These are phyloP conservation scores for Cossypha niveicapilla DNA, from an alignment of 2,797 vertebrate species.

Conservation along the genomic window DNA sequence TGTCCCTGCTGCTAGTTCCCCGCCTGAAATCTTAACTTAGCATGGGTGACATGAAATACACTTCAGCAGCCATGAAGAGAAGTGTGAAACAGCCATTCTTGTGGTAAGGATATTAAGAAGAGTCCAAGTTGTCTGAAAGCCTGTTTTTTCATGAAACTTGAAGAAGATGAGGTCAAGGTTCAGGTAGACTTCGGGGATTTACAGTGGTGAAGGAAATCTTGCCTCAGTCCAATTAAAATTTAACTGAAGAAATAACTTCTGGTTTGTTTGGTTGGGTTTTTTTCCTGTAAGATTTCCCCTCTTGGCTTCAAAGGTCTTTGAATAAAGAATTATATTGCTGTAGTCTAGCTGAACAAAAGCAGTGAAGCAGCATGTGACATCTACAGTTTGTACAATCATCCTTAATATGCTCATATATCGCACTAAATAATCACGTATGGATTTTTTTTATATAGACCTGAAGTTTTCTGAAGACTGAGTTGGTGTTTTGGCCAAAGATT, in stretches of 20 bases:
- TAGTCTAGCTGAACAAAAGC: neutral
- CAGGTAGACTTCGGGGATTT: neutral
- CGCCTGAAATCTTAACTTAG: neutral
- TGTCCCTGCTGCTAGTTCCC: neutral
- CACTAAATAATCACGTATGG: neutral
- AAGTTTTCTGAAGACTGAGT: neutral
- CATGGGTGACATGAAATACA: neutral
- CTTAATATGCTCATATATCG: neutral
- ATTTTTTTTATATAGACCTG: neutral
- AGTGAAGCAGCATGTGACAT: neutral
- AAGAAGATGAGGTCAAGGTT: constrained; percentile 8
- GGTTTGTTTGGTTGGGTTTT: neutral
- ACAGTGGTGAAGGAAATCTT: neutral
- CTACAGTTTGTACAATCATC: neutral
- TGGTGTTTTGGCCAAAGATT: neutral
- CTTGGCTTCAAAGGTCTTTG: neutral
- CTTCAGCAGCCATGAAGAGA: neutral
- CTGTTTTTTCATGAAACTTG: neutral
- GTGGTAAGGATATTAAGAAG: neutral
- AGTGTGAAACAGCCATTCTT: neutral
- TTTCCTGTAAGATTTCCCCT: neutral
- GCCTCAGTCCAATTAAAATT: neutral
- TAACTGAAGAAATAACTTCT: neutral
- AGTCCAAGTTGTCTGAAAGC: neutral
- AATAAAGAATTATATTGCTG: neutral